phyloP scores from a whole-genome alignment of 2,113 vertebrate species.

The Phodopus roborovskii region DNA sequence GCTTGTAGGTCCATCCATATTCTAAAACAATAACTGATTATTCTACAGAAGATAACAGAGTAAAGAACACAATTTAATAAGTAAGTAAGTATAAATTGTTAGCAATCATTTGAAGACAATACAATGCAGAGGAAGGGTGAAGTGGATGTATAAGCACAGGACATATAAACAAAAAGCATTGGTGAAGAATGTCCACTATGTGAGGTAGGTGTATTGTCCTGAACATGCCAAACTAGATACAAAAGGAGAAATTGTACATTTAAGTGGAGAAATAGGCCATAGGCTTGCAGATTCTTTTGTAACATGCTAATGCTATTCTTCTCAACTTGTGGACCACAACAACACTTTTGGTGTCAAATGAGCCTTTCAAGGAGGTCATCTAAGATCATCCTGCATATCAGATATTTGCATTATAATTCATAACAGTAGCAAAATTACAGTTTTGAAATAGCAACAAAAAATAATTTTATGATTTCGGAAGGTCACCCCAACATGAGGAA shows the following conservation, averaged over 20 bases:
- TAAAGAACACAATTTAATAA: neutral
- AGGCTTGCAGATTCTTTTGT: neutral
- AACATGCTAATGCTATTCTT: neutral
- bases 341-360: neutral
- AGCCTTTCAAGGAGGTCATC: neutral
- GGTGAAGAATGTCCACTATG: rapidly evolving
- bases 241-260: neutral
- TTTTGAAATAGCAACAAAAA: too few species aligned
- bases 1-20: neutral
- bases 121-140: neutral
- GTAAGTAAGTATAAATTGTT: neutral
- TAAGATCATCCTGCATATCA: neutral
- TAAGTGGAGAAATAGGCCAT: neutral
- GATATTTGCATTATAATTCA: neutral
- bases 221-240: neutral
- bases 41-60: neutral
- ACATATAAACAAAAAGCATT: neutral
- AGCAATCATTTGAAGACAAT: constrained; percentile 25
- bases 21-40: neutral
- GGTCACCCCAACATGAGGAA: too few species aligned
- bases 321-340: neutral
- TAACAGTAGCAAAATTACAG: too few species aligned
- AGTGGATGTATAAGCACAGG: neutral
- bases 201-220: neutral
- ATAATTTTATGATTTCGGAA: too few species aligned